These are phyloP conservation scores for Ptychobarbus kaznakovi DNA, from an alignment of 2,797 vertebrate species.

Conservation along the genomic window DNA sequence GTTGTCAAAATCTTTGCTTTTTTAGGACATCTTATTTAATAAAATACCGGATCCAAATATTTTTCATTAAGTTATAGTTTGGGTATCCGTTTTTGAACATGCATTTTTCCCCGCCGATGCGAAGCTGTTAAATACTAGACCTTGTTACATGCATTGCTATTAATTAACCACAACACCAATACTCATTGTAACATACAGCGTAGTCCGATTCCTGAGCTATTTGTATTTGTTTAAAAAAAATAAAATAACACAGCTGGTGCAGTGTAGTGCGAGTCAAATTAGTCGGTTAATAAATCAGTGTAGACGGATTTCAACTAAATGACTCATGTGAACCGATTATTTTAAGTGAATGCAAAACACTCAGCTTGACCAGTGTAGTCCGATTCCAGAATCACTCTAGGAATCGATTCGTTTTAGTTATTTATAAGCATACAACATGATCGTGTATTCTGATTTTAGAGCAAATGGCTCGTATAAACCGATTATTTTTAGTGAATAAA, in stretches of 20 bases:
- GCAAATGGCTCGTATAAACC: background rate
- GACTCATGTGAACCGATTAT: background rate
- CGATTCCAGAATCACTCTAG: background rate
- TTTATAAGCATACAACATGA: background rate
- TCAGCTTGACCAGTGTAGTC: too few species aligned
- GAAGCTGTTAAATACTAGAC: background rate
- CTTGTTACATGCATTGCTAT: background rate
- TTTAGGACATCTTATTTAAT: background rate
- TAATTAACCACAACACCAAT: background rate
- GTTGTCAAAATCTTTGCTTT: background rate
- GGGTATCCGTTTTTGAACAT: background rate
- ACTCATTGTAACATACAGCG: background rate
- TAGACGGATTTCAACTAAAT: background rate
- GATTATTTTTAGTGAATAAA: background rate
- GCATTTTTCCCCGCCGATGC: background rate
- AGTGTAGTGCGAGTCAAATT: background rate
- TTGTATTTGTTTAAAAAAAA: background rate
- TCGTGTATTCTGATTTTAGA: background rate
- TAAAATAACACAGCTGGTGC: background rate
- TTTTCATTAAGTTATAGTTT: background rate
- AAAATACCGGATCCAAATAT: background rate
- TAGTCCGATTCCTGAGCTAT: background rate
- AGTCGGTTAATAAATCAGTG: background rate
- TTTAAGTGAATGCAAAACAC: background rate
- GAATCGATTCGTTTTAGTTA: background rate